phyloP scores from a whole-genome alignment of 2,113 vertebrate species.

The Toxostoma redivivum region DNA sequence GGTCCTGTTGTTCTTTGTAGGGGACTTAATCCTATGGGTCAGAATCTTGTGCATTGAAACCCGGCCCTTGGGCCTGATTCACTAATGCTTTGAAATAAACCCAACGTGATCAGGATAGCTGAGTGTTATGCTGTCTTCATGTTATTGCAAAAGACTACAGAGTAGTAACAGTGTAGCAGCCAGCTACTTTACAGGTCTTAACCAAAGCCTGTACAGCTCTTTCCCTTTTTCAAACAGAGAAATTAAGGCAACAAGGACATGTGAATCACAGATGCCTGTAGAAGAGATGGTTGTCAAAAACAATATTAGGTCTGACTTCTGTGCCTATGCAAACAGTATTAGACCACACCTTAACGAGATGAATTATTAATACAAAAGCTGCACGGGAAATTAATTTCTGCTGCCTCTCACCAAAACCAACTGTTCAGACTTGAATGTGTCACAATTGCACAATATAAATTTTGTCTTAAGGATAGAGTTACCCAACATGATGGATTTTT shows the following conservation, averaged over 20 bases:
- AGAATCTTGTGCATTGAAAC: neutral
- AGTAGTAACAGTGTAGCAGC: neutral
- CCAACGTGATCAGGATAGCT: neutral
- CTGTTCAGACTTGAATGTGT: constrained; percentile 47
- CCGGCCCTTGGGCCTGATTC: neutral
- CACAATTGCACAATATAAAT: constrained; percentile 5
- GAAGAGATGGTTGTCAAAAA: neutral
- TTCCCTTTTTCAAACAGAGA: accelerated
- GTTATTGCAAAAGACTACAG: neutral
- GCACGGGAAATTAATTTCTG: constrained; percentile 8
- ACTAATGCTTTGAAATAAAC: neutral
- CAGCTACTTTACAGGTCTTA: neutral
- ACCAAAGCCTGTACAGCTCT: neutral
- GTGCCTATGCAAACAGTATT: neutral
- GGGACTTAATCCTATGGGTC: neutral
- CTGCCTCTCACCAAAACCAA: constrained; percentile 29
- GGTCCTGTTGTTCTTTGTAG: neutral
- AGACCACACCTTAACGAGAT: constrained; percentile 23
- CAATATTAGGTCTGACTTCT: neutral
- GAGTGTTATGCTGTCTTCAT: neutral
- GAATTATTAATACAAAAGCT: constrained; percentile 43
- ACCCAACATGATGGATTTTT: constrained; percentile 26
- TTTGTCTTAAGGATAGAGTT: constrained; percentile 36
- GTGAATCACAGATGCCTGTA: neutral
- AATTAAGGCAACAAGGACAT: neutral